These are phyloP conservation scores for Pogonomyrmex barbatus DNA, from an alignment of 1,140 invertebrate genomes.

Conservation along the genomic window DNA sequence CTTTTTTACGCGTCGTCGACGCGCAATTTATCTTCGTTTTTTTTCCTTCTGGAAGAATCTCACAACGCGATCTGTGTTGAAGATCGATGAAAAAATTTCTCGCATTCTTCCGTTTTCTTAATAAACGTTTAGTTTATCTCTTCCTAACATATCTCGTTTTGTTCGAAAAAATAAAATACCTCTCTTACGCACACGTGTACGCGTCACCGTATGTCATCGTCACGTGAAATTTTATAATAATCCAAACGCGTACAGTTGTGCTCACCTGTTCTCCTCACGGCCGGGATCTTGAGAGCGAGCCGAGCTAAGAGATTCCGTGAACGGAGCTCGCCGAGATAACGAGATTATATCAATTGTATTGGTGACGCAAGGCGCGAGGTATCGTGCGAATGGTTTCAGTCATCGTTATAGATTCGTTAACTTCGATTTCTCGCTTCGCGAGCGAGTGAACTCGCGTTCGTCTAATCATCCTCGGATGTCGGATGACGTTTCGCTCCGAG, in stretches of 20 bases:
- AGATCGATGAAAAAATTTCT: neutral
- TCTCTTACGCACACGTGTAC: neutral
- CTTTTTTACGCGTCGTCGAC: neutral
- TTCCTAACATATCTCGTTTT: neutral
- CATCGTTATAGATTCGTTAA: neutral
- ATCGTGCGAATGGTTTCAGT: neutral
- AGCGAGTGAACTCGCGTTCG: neutral
- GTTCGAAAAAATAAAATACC: neutral
- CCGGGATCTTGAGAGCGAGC: neutral
- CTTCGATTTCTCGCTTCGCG: neutral
- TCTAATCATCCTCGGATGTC: neutral
- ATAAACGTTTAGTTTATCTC: neutral
- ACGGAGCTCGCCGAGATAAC: constrained; percentile 69
- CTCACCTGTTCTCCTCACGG: neutral
- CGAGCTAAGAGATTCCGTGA: neutral
- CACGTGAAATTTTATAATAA: constrained; percentile 32
- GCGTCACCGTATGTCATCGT: neutral
- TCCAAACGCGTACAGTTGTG: neutral
- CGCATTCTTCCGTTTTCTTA: neutral
- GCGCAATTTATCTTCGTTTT: neutral
- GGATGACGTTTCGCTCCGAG: neutral
- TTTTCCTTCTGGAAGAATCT: neutral
- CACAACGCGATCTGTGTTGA: too few species aligned
- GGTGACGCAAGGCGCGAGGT: constrained; percentile 59
- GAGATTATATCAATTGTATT: constrained; percentile 67